Evolutionary conservation across 2,797 vertebrate genomes (phyloP).

Genomic region (Streptopelia turtur): DNA sequence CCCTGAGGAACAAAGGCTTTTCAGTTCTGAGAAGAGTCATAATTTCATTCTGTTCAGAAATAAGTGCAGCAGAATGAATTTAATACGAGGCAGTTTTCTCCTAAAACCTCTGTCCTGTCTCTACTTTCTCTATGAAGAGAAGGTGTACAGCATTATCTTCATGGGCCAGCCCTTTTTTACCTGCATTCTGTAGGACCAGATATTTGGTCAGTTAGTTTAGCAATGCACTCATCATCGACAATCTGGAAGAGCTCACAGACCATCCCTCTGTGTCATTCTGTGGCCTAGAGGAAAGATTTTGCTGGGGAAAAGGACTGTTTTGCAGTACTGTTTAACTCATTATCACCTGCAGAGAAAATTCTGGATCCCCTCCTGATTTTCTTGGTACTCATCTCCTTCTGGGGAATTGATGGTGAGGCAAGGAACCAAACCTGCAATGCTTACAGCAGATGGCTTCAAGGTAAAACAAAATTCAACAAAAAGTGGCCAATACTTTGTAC

Average conservation of each 20-base stretch:
- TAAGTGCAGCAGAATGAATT: neutral
- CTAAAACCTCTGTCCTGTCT: neutral
- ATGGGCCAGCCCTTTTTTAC: fast-evolving
- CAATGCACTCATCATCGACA: neutral
- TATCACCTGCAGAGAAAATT: neutral
- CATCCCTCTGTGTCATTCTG: neutral
- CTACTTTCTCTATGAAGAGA: neutral
- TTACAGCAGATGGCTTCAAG: neutral
- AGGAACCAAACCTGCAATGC: neutral
- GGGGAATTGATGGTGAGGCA: neutral
- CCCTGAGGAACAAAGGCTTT: neutral
- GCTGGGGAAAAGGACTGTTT: neutral
- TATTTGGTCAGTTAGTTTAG: neutral
- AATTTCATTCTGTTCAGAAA: neutral
- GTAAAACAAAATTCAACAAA: neutral
- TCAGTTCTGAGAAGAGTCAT: neutral
- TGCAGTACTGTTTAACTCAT: neutral
- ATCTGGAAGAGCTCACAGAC: neutral
- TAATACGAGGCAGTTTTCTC: neutral
- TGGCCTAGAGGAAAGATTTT: neutral
- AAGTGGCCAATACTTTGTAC: neutral
- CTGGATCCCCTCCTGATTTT: neutral
- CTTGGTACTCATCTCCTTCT: neutral
- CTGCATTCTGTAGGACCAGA: neutral
- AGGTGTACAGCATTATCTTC: neutral